These are phyloP conservation scores for Paradoxurus hermaphroditus DNA, from an alignment of 2,113 vertebrate genomes.

Conservation along the genomic window DNA sequence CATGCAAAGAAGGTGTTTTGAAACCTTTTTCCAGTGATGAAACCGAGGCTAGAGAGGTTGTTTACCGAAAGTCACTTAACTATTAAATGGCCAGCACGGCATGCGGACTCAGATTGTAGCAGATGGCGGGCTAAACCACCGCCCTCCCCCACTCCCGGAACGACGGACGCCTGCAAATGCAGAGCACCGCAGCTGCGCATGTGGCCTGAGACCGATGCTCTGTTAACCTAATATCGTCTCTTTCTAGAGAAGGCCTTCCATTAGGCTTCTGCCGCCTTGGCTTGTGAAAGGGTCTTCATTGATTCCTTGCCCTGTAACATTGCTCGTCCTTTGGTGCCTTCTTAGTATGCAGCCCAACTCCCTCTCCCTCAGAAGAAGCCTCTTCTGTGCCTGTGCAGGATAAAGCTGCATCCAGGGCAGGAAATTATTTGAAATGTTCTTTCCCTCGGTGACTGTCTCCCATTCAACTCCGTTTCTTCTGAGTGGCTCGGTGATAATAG, in stretches of 20 bases:
- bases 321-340: neutral
- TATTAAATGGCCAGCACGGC: neutral
- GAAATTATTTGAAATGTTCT: neutral
- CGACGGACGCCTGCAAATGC: rapidly evolving
- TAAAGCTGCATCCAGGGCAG: neutral
- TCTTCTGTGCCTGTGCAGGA: neutral
- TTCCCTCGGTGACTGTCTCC: neutral
- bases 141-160: rapidly evolving
- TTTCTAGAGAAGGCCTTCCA: neutral
- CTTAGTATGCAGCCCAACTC: neutral
- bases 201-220: neutral
- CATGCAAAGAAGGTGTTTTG: neutral
- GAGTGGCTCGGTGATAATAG: neutral
- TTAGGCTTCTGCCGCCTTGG: neutral
- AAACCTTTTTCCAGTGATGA: neutral
- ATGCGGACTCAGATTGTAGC: neutral
- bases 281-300: neutral
- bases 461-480: neutral
- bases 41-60: neutral
- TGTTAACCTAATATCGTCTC: neutral
- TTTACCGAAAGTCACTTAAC: neutral
- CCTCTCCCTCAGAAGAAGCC: neutral
- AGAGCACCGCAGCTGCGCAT: rapidly evolving
- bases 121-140: neutral
- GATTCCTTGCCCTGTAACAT: neutral